Percentiles rank a stretch among this genome's conserved stretches.
These are phyloP conservation scores for Palythoa grandis DNA, from an alignment of 92 coral and sea anemone species.

Conservation along the genomic window DNA sequence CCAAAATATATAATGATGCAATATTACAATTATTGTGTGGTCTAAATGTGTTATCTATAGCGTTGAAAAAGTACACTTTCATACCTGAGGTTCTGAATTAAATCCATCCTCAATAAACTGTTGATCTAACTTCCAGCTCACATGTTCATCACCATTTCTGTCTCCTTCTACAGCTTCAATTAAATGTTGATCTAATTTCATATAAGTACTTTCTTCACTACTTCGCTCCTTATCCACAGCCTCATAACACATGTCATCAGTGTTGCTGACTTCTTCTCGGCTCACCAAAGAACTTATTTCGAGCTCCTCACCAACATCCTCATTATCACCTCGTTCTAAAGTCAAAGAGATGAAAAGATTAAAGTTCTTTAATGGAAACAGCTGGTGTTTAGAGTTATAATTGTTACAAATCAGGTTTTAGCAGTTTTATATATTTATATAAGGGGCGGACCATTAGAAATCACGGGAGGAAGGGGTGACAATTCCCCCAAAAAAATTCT, in stretches of 20 bases:
- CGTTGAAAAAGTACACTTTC: background rate
- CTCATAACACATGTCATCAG: background rate
- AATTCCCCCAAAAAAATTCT: no score
- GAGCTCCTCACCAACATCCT: background rate
- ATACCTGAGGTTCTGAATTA: conserved; percentile 22
- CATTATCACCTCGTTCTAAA: background rate
- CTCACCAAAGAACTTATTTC: background rate
- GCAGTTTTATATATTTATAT: no score
- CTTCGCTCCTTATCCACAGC: background rate
- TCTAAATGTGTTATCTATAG: background rate
- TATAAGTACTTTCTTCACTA: background rate
- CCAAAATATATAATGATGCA: background rate
- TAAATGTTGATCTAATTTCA: no score
- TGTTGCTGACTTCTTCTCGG: background rate
- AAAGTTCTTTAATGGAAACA: no score
- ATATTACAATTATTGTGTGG: background rate
- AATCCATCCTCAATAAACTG: background rate
- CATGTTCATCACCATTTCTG: no score
- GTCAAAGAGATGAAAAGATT: no score
- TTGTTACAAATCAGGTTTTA: no score
- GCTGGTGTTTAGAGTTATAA: no score
- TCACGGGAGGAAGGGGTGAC: no score
- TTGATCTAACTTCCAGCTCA: background rate
- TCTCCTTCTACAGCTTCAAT: no score
- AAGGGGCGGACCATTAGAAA: no score